Conservation (phyloP, 2,888 invertebrate species). For the Parapristionchus giblindavisi region DNA sequence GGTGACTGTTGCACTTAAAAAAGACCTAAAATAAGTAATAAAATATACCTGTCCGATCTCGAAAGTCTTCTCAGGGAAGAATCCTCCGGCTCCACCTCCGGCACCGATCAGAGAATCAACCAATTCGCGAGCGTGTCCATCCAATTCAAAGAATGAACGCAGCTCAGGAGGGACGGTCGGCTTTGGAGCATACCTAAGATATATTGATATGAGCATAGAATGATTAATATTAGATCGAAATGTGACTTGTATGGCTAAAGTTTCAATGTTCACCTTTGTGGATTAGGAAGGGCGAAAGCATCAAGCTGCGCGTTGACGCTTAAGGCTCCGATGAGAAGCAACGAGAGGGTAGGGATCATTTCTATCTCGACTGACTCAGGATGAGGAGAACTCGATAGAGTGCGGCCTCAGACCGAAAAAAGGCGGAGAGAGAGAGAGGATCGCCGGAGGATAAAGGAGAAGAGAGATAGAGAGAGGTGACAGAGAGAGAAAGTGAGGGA, state of each 20-base stretch:
- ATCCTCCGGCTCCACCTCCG: constrained; percentile 63
- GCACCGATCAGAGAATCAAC: constrained; percentile 68
- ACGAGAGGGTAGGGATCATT: constrained; percentile 12
- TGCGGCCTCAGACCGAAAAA: constrained; percentile 20
- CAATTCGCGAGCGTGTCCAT: constrained; percentile 68
- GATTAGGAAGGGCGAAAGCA: constrained; percentile 58
- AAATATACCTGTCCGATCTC: constrained; percentile 61
- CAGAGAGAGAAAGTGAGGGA: neutral
- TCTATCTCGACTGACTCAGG: constrained; percentile 21
- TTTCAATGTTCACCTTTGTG: constrained; percentile 41
- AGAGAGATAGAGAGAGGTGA: constrained; percentile 18
- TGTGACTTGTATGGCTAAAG: neutral
- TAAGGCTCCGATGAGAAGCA: neutral
- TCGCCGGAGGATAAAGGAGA: constrained; percentile 18
- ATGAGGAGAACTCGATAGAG: constrained; percentile 18
- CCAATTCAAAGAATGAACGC: constrained; percentile 67
- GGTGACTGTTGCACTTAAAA: neutral
- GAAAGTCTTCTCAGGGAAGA: constrained; percentile 69
- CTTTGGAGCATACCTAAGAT: constrained; percentile 60
- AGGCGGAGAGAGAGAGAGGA: constrained; percentile 37
- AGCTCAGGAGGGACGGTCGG: constrained; percentile 69
- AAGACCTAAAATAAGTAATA: too few relatives aligned
- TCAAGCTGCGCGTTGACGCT: constrained; percentile 50
- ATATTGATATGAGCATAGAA: neutral
- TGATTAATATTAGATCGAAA: neutral